Percentiles rank a stretch among this genome's conserved stretches.
These are phyloP conservation scores for Calameuta pallipes DNA, from an alignment of 2,888 invertebrate species.

Conservation along the genomic window DNA sequence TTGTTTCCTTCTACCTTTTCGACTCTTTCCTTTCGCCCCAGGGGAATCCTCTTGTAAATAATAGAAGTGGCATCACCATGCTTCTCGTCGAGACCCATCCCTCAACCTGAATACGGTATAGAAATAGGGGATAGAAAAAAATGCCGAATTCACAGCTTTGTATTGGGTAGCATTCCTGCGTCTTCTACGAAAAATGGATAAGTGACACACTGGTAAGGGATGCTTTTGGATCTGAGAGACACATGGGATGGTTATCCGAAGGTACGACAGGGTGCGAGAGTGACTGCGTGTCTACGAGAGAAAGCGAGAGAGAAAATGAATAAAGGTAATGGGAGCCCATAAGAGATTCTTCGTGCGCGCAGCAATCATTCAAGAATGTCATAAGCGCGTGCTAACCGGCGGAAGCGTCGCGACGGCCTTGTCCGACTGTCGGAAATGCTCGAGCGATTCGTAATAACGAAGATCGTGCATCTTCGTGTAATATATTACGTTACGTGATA, in stretches of 20 bases:
- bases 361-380: slow-evolving; percentile 47
- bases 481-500: too few species aligned
- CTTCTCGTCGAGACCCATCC: too few species aligned
- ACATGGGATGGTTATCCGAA: slow-evolving; percentile 10
- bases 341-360: slow-evolving; percentile 42
- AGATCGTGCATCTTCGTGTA: too few species aligned
- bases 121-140: slow-evolving; percentile 16
- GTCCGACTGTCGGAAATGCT: too few species aligned
- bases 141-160: slow-evolving; percentile 16
- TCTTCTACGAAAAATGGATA: slow-evolving; percentile 4
- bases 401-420: not conserved
- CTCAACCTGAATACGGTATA: too few species aligned
- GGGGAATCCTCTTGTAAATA: too few species aligned
- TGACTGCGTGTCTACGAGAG: slow-evolving; percentile 22
- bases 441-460: too few species aligned
- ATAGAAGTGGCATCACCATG: too few species aligned
- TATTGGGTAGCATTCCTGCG: not conserved
- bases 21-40: too few species aligned
- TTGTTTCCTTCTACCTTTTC: too few species aligned
- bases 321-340: slow-evolving; percentile 29
- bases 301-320: slow-evolving; percentile 15
- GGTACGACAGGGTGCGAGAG: slow-evolving; percentile 21
- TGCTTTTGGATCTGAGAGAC: not conserved
- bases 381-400: slow-evolving; percentile 30
- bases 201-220: slow-evolving; percentile 10